Evolutionary conservation across 2,888 invertebrate genomes (phyloP).

Genomic region (Escarpia spicata): DNA sequence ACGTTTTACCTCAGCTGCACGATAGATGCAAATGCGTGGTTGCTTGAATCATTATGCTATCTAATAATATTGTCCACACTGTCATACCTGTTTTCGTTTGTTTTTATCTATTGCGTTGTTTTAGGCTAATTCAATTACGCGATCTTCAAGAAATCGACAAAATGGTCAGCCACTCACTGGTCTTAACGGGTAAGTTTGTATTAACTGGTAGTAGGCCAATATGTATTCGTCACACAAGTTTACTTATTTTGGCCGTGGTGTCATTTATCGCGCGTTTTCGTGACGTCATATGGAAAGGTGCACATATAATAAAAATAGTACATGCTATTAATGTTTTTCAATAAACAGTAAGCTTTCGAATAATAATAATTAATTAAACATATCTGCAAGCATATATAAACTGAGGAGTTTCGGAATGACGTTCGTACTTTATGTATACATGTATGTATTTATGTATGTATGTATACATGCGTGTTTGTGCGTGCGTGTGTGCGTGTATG

Average conservation of each 20-base stretch:
- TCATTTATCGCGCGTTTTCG: not conserved
- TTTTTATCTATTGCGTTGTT: not conserved
- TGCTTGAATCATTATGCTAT: not conserved
- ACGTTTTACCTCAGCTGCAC: not conserved
- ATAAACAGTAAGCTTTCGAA: no score
- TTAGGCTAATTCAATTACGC: not conserved
- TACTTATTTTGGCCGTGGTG: not conserved
- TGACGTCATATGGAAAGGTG: not conserved
- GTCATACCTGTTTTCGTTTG: not conserved
- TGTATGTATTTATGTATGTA: no score
- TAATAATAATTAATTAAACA: no score
- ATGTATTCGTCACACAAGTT: not conserved
- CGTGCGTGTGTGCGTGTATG: no score
- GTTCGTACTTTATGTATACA: no score
- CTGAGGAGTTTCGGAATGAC: no score
- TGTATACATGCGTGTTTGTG: no score
- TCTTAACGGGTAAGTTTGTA: not conserved
- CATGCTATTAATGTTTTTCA: no score
- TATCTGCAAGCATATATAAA: no score
- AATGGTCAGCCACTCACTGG: not conserved
- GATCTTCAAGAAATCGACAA: not conserved
- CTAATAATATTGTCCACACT: not conserved
- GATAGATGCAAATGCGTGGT: not conserved
- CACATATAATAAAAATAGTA: no score
- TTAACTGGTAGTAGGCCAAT: no score